These are phyloP conservation scores for Tinea trinotella DNA, from an alignment of 2,888 invertebrate genomes.

Conservation along the genomic window DNA sequence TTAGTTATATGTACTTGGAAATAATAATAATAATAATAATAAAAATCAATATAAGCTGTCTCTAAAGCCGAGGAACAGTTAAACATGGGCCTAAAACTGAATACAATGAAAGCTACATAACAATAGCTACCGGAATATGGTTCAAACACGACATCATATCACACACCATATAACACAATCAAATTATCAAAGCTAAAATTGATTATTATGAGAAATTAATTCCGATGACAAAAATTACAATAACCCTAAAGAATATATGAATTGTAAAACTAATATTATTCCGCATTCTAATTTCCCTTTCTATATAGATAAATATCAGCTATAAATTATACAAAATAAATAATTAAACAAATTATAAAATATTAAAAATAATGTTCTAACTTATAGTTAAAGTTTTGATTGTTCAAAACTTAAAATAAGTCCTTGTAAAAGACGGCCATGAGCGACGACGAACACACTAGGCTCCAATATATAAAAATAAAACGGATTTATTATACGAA, in stretches of 20 bases:
- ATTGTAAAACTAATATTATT: not conserved
- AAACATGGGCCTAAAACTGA: too few species aligned
- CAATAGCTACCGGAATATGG: not conserved
- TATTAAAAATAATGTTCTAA: slow-evolving; percentile 61
- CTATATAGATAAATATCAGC: slow-evolving; percentile 2
- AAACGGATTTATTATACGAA: too few species aligned
- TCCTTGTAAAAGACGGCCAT: slow-evolving; percentile 37
- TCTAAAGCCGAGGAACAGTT: too few species aligned
- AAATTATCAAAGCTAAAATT: not conserved
- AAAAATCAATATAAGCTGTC: too few species aligned
- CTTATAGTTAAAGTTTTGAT: slow-evolving; percentile 72
- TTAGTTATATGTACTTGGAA: too few species aligned
- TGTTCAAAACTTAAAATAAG: slow-evolving; percentile 71
- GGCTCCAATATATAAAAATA: not conserved
- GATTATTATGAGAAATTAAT: not conserved
- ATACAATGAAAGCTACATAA: not conserved
- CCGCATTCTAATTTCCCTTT: not conserved
- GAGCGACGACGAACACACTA: not conserved
- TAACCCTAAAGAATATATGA: too few species aligned
- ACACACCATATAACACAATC: not conserved
- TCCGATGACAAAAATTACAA: not conserved
- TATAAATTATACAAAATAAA: slow-evolving; percentile 52
- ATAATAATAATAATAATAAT: too few species aligned
- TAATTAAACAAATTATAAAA: slow-evolving; percentile 36
- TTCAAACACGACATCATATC: not conserved